Evolutionary conservation across 2,113 vertebrate species (phyloP), one percentile per base, ranked within the genome.

Genomic region (Apodemus speciosus): DNA sequence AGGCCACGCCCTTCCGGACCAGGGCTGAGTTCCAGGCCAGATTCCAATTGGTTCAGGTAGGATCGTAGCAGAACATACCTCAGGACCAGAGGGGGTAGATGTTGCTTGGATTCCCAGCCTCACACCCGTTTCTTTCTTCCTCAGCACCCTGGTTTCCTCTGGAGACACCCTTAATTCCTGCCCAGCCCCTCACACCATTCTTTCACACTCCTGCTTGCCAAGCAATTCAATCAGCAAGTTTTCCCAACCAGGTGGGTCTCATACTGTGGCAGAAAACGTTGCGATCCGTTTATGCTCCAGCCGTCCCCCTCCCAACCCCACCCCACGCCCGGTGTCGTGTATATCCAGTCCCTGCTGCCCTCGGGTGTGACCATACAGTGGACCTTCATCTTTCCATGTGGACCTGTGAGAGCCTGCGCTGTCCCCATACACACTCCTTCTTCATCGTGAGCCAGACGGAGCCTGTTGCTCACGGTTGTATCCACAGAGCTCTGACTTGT

Each of bases 401-500:
- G n/a, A 7, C 49, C 58, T 20, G 1, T 3, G 40, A 73, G 9
- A 38, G 14, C 43, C 43, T 1, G 0, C 0, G 2, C 27, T 49
- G 13, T 40, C 38, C 43, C 64, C 43, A 32, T 16, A 32, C 3
- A 3, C 38, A 2, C 9, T 18, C 64, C 38, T 38, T 72, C 86
- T 75, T 58, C 56, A 9, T 15, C 0, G 16, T 6, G 10, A 81
- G 21, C 51, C 20, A 6, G 8, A 32, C 20, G 7, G 8, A 32
- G 3, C 46, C 27, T 35, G 9, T 69, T 56, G 90, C 81, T 72
- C 56, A 16, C 46, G 30, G 72, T 69, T 49, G 40, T 1, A 7
- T 9, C 62, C 68, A 56, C 15, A 58, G 85, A 66, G 14, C 3
- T 51, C 49, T 23, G 23, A 15, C 3, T 2, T 16, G 30, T 16